Conservation (phyloP, 2,888 invertebrate genomes). For the Fabriciana adippe region DNA sequence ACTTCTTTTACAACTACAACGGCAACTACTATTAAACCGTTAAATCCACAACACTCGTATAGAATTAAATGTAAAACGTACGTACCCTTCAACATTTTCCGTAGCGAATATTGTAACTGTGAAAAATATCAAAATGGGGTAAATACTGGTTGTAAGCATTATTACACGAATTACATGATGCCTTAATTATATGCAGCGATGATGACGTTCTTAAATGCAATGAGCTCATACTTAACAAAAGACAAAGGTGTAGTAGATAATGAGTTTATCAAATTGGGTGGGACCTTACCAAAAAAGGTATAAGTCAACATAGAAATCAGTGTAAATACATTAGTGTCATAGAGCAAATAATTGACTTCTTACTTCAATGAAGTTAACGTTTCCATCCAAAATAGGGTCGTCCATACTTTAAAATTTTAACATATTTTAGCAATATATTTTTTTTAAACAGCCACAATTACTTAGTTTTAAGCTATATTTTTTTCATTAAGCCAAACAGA, state of each 20-base stretch:
- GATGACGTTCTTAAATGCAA: constrained; percentile 57
- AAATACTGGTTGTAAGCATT: constrained; percentile 66
- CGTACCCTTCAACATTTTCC: constrained; percentile 69
- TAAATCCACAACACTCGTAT: too few relatives aligned
- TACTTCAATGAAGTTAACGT: constrained; percentile 39
- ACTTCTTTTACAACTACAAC: too few relatives aligned
- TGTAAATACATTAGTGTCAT: constrained; percentile 58
- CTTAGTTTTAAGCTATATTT: too few relatives aligned
- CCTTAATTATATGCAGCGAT: constrained; percentile 36
- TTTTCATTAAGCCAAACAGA: too few relatives aligned
- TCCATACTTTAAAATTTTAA: not conserved
- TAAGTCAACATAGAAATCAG: constrained; percentile 68
- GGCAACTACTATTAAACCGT: too few relatives aligned
- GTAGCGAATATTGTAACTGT: constrained; percentile 59
- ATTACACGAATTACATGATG: constrained; percentile 51
- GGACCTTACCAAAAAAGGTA: constrained; percentile 67
- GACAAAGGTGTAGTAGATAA: constrained; percentile 57
- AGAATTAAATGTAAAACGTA: too few relatives aligned
- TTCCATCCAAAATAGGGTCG: constrained; percentile 30
- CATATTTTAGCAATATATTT: too few relatives aligned
- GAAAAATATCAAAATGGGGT: constrained; percentile 56
- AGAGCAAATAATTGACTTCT: constrained; percentile 41
- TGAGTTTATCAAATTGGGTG: constrained; percentile 65
- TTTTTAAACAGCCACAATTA: too few relatives aligned
- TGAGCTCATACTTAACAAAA: constrained; percentile 53